A percentile compares a stretch with the other conserved stretches of the same genome.
phyloP scores from a whole-genome alignment of 2,113 vertebrate genomes.

The Poeciliopsis retropinna region DNA sequence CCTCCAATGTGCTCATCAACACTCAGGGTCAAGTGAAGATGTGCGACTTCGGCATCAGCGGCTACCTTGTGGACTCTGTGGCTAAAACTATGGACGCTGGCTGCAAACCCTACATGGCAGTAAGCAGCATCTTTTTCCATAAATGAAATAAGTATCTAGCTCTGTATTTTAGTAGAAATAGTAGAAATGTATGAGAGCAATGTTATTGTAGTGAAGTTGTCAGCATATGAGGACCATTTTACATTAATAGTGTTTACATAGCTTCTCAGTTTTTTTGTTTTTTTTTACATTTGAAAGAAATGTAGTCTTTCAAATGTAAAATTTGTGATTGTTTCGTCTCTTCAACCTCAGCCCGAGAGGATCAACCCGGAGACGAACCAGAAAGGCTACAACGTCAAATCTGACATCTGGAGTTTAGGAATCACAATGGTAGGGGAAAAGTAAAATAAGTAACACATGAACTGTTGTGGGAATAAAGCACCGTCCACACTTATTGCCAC shows the following conservation, averaged over 20 bases:
- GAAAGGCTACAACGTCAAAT: conserved; percentile 97
- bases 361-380: conserved; percentile 98
- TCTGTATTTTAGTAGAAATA: background rate
- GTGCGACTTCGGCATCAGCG: conserved; percentile 98
- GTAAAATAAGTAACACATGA: no score
- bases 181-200: no score
- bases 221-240: no score
- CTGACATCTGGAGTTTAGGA: conserved; percentile 97
- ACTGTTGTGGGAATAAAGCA: no score
- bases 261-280: no score
- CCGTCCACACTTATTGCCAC: no score
- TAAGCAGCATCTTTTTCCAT: conserved; percentile 68
- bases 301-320: background rate
- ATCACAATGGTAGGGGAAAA: conserved; percentile 89
- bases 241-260: no score
- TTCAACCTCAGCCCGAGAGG: conserved; percentile 88
- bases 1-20: conserved; percentile 97
- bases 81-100: conserved; percentile 97
- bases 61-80: conserved; percentile 95
- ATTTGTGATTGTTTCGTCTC: conserved; percentile 31
- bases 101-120: conserved; percentile 98
- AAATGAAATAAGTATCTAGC: background rate
- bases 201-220: no score
- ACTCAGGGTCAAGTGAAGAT: conserved; percentile 97
- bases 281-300: no score